Conservation (phyloP, 2,113 vertebrate genomes). For the Bolborhynchus lineola region DNA sequence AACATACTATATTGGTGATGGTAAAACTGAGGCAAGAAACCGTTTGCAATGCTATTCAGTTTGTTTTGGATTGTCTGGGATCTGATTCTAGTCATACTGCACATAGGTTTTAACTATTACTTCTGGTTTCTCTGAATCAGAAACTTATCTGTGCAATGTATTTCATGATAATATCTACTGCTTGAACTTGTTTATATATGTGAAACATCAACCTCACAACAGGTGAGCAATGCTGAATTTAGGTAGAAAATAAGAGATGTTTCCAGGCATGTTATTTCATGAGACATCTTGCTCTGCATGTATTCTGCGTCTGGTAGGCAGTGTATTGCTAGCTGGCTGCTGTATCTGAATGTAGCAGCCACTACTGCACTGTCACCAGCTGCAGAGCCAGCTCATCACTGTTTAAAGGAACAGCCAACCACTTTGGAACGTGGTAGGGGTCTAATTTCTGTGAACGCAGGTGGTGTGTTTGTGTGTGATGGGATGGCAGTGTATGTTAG, state of each 20-base stretch:
- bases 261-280: background rate
- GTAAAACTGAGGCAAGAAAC: background rate
- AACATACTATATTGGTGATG: background rate
- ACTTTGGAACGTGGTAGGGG: background rate
- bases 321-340: conserved; percentile 74
- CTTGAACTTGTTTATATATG: background rate
- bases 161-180: background rate
- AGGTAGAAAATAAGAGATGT: background rate
- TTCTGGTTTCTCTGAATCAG: background rate
- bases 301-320: conserved; percentile 69
- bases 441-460: background rate
- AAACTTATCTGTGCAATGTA: background rate
- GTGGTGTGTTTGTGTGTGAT: conserved; percentile 61
- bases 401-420: background rate
- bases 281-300: background rate
- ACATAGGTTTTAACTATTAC: background rate
- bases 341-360: conserved; percentile 50
- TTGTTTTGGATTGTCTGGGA: background rate
- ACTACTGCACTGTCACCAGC: conserved; percentile 63
- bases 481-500: conserved; percentile 91
- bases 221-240: background rate
- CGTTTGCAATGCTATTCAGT: background rate
- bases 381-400: background rate
- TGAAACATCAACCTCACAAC: background rate
- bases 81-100: background rate